Evolutionary conservation across 2,888 invertebrate genomes (phyloP), one percentile per base, ranked within the genome.

Genomic region (Sceliomorpha sp.): DNA sequence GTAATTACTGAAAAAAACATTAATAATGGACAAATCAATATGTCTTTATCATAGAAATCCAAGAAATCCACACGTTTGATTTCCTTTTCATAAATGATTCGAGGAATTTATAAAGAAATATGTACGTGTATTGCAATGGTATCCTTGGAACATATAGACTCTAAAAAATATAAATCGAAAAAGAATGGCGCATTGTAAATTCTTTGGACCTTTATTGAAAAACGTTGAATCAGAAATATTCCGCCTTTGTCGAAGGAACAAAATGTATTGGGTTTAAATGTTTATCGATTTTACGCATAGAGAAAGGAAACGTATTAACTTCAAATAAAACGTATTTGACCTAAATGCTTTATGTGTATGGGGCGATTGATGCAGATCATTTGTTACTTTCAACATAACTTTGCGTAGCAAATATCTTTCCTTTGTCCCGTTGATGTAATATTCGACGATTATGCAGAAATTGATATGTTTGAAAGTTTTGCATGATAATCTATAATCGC

Each of bases 141-240:
- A n/a, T n/a, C n/a, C 24, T 24, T 24, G 24, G 24, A 3, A 5
- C 24, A 7, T 24, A 24, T 15, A 39, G 7, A 39, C 15, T 17
- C 6, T 17, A 39, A 39, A 15, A 4, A 39, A 17, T 39, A 17
- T 39, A 6, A 4, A 39, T 39, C 9, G n/a, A n/a, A n/a, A n/a
- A 17, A 31, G 10, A 32, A 20, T 17, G 29, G 45, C 31, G 45
- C 32, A 45, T 45, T 32, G 31, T 9, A 10, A 17, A 45, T 45
- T 45, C 12, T 31, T 32, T 32, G 45, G 13, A 32, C 20, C 20
- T 32, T 20, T 20, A 20, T 20, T 31, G 10, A 12, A 1, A 12
- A 5, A 32, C 17, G 32, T 45, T 31, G 15, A 6, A 10, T 8
- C 10, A 15, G 27, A 31, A 44, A 31, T 31, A 44, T 44, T 44